Percentiles rank a stretch among this genome's conserved stretches.
phyloP scores from a whole-genome alignment of 2,797 vertebrate genomes.

The Novumbra hubbsi region DNA sequence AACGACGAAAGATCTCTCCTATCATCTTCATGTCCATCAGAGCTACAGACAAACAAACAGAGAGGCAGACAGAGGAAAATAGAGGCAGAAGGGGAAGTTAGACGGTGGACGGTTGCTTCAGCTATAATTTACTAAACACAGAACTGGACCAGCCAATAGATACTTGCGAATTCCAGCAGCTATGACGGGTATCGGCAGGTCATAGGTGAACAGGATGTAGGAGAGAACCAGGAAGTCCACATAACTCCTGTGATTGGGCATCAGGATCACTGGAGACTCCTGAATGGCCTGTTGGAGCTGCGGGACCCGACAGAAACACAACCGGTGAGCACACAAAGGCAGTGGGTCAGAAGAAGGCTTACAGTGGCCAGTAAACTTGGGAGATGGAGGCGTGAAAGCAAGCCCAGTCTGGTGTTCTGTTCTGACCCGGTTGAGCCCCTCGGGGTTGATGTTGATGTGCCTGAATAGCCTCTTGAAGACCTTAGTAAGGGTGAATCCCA shows the following conservation, averaged over 20 bases:
- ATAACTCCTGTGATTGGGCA: conserved; percentile 96
- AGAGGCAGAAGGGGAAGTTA: neutral
- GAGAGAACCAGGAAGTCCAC: conserved; percentile 92
- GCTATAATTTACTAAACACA: neutral
- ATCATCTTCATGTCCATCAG: conserved; percentile 92
- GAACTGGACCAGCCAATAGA: conserved; percentile 49
- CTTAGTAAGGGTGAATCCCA: conserved; percentile 85
- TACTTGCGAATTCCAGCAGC: conserved; percentile 94
- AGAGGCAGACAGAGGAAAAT: neutral
- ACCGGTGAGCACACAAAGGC: neutral
- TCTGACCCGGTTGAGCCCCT: conserved; percentile 87
- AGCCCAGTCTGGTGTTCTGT: conserved; percentile 27
- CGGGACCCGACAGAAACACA: neutral
- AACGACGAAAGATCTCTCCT: conserved; percentile 88
- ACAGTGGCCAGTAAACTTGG: too few species aligned
- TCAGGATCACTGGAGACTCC: conserved; percentile 88
- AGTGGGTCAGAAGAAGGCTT: neutral
- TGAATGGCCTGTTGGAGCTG: conserved; percentile 87
- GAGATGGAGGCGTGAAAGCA: too few species aligned
- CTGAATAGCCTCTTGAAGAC: conserved; percentile 88
- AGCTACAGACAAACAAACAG: conserved; percentile 66
- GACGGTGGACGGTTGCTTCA: neutral
- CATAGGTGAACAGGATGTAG: conserved; percentile 87
- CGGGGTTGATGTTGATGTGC: conserved; percentile 87
- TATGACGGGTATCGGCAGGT: conserved; percentile 91